A percentile compares a stretch with the other conserved stretches of the same genome.
These are phyloP conservation scores for Paraescarpia echinospica DNA, from an alignment of 1,140 invertebrate genomes.

Conservation along the genomic window DNA sequence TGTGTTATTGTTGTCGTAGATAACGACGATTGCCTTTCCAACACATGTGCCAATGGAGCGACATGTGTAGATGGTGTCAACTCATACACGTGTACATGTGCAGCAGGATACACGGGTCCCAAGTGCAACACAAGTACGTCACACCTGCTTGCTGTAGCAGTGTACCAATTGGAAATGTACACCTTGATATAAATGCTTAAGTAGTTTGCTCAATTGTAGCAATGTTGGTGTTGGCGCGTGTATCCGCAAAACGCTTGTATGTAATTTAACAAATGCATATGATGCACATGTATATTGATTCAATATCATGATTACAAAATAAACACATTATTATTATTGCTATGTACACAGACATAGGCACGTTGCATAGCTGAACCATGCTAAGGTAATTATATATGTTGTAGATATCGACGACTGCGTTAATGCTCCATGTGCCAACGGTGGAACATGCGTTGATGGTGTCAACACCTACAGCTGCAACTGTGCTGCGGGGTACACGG, in stretches of 20 bases:
- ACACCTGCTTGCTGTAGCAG: not conserved
- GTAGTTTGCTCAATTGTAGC: too few relatives aligned
- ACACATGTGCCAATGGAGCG: conserved; percentile 47
- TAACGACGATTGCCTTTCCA: conserved; percentile 41
- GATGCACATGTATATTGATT: too few relatives aligned
- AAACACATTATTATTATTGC: too few relatives aligned
- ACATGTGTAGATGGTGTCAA: conserved; percentile 38
- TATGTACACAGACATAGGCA: too few relatives aligned
- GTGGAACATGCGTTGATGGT: conserved; percentile 24
- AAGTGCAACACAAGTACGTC: conserved; percentile 25
- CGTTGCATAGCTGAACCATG: too few relatives aligned
- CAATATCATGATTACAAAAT: too few relatives aligned
- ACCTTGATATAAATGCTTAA: too few relatives aligned
- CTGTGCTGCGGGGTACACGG: conserved; percentile 22
- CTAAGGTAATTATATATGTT: not conserved
- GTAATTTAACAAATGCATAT: too few relatives aligned
- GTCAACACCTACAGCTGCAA: conserved; percentile 17
- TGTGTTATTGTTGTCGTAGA: not conserved
- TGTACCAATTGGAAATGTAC: too few relatives aligned
- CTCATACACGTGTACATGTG: conserved; percentile 23
- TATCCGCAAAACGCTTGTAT: too few relatives aligned
- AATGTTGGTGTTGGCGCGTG: too few relatives aligned
- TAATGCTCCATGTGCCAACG: conserved; percentile 12
- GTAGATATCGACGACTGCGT: conserved; percentile 17
- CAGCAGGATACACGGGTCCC: conserved; percentile 35